These are phyloP conservation scores for Hydropotes inermis DNA, from an alignment of 2,113 vertebrate species.

Conservation along the genomic window DNA sequence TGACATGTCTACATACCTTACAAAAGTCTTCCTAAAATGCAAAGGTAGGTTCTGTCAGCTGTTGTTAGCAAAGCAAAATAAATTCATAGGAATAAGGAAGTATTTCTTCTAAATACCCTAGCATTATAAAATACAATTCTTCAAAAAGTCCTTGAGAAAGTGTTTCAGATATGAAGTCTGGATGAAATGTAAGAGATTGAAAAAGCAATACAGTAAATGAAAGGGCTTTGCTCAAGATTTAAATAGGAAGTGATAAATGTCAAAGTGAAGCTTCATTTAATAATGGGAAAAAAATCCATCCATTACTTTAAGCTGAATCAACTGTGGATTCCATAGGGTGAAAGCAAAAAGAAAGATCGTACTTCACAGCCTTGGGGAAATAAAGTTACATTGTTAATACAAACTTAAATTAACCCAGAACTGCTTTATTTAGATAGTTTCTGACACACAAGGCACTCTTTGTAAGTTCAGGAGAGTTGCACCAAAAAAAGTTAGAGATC, in stretches of 20 bases:
- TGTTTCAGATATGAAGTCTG: neutral
- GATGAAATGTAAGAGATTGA: neutral
- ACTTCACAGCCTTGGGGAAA: neutral
- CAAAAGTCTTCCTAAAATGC: neutral
- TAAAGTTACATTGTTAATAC: neutral
- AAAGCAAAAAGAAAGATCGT: neutral
- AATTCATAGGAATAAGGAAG: neutral
- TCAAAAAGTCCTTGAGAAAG: constrained; percentile 16
- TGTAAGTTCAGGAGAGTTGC: neutral
- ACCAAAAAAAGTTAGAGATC: neutral
- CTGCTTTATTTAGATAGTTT: neutral
- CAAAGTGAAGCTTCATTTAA: constrained; percentile 7
- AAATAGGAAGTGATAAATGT: neutral
- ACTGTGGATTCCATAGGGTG: neutral
- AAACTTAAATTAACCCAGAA: neutral
- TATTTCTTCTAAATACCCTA: neutral
- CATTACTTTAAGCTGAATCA: constrained; percentile 5
- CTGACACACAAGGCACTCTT: neutral
- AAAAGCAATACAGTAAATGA: constrained; percentile 36
- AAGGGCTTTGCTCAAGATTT: neutral
- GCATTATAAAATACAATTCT: constrained; percentile 15
- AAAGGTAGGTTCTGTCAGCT: constrained; percentile 12
- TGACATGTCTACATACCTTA: neutral
- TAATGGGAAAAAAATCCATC: neutral
- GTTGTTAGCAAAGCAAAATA: neutral